These are phyloP conservation scores for Tympanuchus pallidicinctus DNA, from an alignment of 2,113 vertebrate species.

Conservation along the genomic window DNA sequence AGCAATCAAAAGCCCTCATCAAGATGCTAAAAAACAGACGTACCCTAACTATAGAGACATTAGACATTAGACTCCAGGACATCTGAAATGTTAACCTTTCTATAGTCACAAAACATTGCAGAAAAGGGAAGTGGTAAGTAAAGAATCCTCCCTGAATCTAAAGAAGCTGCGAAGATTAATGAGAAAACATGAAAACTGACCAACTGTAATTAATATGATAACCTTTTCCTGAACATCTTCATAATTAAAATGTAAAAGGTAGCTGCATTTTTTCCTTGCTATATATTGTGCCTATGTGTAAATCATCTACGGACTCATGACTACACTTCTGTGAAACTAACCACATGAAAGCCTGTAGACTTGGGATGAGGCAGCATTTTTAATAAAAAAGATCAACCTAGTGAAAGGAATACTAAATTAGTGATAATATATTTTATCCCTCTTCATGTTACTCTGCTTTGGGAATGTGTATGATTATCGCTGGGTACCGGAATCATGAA, in stretches of 20 bases:
- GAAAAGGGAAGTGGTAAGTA: background rate
- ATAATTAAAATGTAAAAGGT: background rate
- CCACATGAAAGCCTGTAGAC: background rate
- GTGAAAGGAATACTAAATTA: background rate
- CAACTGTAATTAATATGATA: background rate
- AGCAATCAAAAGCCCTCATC: background rate
- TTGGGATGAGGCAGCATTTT: background rate
- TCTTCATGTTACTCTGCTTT: background rate
- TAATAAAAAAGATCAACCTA: background rate
- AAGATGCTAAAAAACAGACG: background rate
- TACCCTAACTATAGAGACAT: background rate
- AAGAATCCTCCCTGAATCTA: background rate
- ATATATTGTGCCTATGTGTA: background rate
- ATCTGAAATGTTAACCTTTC: background rate
- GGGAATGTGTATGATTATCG: background rate
- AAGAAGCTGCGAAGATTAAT: background rate
- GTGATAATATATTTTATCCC: background rate
- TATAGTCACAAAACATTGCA: background rate
- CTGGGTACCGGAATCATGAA: background rate
- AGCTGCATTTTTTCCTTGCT: background rate
- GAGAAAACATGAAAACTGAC: background rate
- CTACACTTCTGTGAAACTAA: slow-evolving; percentile 13
- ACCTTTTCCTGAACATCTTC: background rate
- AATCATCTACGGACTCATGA: background rate
- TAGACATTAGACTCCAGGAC: background rate